These are phyloP conservation scores for Centruroides sculpturatus DNA, from an alignment of 1,140 invertebrate genomes.

Conservation along the genomic window DNA sequence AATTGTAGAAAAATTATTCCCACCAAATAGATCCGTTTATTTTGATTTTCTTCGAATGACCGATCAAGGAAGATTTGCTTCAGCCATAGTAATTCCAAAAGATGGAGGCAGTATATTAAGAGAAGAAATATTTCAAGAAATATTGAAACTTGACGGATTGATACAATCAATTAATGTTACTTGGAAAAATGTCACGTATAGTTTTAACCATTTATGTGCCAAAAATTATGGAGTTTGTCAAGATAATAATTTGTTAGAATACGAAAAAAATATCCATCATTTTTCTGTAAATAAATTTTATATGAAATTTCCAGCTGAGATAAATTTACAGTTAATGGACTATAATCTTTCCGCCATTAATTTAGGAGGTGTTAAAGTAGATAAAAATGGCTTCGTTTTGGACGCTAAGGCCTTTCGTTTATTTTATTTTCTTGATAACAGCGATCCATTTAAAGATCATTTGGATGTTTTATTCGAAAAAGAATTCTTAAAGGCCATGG, in stretches of 20 bases:
- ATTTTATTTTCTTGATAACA: constrained; percentile 60
- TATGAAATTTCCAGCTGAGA: constrained; percentile 70
- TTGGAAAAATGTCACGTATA: constrained; percentile 5
- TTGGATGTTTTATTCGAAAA: constrained; percentile 76
- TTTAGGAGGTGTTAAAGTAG: constrained; percentile 61
- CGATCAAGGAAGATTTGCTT: constrained; percentile 68
- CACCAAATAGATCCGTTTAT: constrained; percentile 10
- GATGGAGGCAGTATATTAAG: constrained; percentile 64
- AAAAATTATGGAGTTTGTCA: constrained; percentile 66
- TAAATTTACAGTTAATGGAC: constrained; percentile 70
- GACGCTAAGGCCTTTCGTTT: constrained; percentile 66
- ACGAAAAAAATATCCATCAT: constrained; percentile 60
- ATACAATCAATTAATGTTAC: constrained; percentile 55
- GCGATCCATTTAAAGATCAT: constrained; percentile 55
- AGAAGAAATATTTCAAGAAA: constrained; percentile 56
- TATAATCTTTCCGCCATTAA: constrained; percentile 66
- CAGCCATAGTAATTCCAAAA: constrained; percentile 65
- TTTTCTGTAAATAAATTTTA: constrained; percentile 54
- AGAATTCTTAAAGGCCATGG: constrained; percentile 55
- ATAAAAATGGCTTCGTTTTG: constrained; percentile 50
- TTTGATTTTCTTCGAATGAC: constrained; percentile 41
- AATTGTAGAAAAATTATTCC: constrained; percentile 44
- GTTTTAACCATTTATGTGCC: constrained; percentile 63
- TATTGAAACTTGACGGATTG: constrained; percentile 53
- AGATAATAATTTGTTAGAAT: constrained; percentile 63